Base-by-base conservation (phyloP, 2,113 vertebrate species). In the Zapornia atra region DNA sequence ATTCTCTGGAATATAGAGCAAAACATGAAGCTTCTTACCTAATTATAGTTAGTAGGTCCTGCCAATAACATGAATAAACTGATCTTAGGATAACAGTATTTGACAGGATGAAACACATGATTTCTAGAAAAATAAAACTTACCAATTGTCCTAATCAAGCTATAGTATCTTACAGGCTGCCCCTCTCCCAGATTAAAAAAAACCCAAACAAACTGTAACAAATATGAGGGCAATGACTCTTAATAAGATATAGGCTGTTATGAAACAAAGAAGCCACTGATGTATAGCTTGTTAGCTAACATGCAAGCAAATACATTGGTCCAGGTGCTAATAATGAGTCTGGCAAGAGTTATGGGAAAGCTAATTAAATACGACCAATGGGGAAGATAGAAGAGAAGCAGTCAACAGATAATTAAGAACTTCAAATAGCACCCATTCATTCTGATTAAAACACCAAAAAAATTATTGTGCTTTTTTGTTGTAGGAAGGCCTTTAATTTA, bases 341-440 rank as follows among this genome's bases (percentile, higher is more conserved):
- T 95, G 56, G 40, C 28, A 84, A 50, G 44, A 90, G 7, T 56
- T 84, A 64, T 0, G 68, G 56, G 20, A 86, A 78, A 75, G 36
- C 46, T 87, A 85, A 96, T 92, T 89, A 92, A 91, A 85, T 26
- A 57, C 0, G 0, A 66, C 36, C 36, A 85, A 21, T 34, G 25
- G 57, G 36, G 34, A 91, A 85, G 73, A 85, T 1, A 81, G 69
- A 88, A 72, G 36, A 81, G 38, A 75, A 84, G 61, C 21, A 79
- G 72, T 65, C 38, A 95, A 36, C 57, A 79, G 57, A 53, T 76
- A 94, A 87, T 40, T 87, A 75, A 57, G 50, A 66, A 80, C 50
- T 85, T 91, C 38, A 90, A 92, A 82, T 46, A 96, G 50, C 48
- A 94, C 36, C 65, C 15, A 76, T 94, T 91, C 36, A 73, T 91